Conservation (phyloP, 2,888 invertebrate genomes). For the Cacoxenus indagator region DNA sequence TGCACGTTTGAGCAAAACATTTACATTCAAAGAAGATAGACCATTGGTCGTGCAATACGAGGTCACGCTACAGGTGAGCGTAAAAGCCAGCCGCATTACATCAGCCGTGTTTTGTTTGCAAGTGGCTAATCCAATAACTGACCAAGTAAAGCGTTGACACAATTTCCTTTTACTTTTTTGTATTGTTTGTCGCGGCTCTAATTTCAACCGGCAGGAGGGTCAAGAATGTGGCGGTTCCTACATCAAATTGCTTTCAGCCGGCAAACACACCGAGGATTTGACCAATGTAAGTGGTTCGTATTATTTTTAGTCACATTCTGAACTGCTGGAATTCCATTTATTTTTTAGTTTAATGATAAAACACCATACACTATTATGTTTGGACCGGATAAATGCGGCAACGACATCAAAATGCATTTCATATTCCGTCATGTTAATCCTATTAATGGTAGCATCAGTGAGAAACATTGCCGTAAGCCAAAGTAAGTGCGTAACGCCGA, state of each 20-base stretch:
- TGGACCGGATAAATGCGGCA: slow-evolving; percentile 99
- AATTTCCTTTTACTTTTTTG: no score
- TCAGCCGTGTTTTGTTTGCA: slow-evolving; percentile 50
- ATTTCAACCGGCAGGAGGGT: slow-evolving; percentile 84
- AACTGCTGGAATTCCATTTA: not conserved
- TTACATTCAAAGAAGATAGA: slow-evolving; percentile 82
- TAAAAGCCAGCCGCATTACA: slow-evolving; percentile 43
- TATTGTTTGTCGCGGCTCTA: slow-evolving; percentile 26
- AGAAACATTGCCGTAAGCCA: slow-evolving; percentile 96
- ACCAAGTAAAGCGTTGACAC: slow-evolving; percentile 24
- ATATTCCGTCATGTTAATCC: slow-evolving; percentile 98
- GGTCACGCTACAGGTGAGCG: slow-evolving; percentile 82
- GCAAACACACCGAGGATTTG: slow-evolving; percentile 79
- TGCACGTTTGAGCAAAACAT: slow-evolving; percentile 81
- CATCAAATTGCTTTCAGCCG: slow-evolving; percentile 88
- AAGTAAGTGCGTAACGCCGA: slow-evolving; percentile 72
- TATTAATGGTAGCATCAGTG: slow-evolving; percentile 87
- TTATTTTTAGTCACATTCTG: slow-evolving; percentile 12
- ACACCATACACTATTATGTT: slow-evolving; percentile 99
- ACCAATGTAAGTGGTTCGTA: slow-evolving; percentile 71
- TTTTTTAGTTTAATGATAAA: slow-evolving; percentile 85
- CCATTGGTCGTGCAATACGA: slow-evolving; percentile 94
- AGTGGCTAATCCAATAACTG: slow-evolving; percentile 59
- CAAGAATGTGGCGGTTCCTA: slow-evolving; percentile 99
- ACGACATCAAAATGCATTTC: slow-evolving; percentile 90